phyloP scores from a whole-genome alignment of 2,888 invertebrate genomes.

The Synanthedon formicaeformis region DNA sequence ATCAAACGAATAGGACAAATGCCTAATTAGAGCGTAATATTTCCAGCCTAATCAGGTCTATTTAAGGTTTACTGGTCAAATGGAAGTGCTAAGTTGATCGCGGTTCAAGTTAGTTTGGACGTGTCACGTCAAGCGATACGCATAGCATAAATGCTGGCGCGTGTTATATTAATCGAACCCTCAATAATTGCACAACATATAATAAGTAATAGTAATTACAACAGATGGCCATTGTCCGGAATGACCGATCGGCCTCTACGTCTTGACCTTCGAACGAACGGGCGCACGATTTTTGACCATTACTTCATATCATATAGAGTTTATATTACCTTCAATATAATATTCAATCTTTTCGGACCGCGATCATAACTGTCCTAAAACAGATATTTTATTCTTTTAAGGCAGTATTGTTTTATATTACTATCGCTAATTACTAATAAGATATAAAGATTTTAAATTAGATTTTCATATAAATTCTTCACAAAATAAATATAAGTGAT shows the following conservation, averaged over 20 bases:
- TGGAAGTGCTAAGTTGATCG: slow-evolving; percentile 1
- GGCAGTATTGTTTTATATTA: too few species aligned
- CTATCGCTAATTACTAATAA: too few species aligned
- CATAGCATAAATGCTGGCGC: slow-evolving; percentile 28
- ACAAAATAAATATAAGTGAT: too few species aligned
- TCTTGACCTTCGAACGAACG: slow-evolving; percentile 51
- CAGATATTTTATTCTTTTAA: too few species aligned
- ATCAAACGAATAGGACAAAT: slow-evolving; percentile 16
- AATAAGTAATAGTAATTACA: slow-evolving; percentile 64
- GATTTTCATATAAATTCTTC: too few species aligned
- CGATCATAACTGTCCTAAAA: too few species aligned
- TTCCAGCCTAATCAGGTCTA: slow-evolving; percentile 6
- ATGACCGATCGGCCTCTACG: slow-evolving; percentile 57
- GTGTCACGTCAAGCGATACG: slow-evolving; percentile 9
- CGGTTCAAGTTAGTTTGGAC: slow-evolving; percentile 6
- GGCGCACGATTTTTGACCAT: slow-evolving; percentile 62
- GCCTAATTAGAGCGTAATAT: slow-evolving; percentile 14
- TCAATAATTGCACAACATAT: slow-evolving; percentile 49
- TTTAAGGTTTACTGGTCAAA: neutral
- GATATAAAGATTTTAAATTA: too few species aligned
- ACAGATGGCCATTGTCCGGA: slow-evolving; percentile 64
- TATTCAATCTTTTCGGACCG: neutral
- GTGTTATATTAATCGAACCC: slow-evolving; percentile 11
- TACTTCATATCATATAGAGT: slow-evolving; percentile 27
- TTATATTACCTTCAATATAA: slow-evolving; percentile 13